Percentiles rank a stretch among this genome's conserved stretches.
These are phyloP conservation scores for Synanthedon vespiformis DNA, from an alignment of 2,888 invertebrate species.

Conservation along the genomic window DNA sequence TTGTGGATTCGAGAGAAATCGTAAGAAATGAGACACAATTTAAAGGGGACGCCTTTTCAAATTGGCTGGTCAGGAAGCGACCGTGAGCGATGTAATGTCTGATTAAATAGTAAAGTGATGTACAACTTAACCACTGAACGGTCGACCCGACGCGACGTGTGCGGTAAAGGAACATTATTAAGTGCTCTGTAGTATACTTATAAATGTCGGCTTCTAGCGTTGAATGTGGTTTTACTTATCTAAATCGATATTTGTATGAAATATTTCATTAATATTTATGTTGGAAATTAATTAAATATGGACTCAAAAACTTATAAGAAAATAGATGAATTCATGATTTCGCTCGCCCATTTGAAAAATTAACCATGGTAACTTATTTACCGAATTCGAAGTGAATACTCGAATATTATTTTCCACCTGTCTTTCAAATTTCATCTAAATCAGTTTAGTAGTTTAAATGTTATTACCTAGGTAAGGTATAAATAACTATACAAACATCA, in stretches of 20 bases:
- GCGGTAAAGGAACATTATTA: background rate
- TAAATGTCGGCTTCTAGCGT: slow-evolving; percentile 1
- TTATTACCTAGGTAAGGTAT: no score
- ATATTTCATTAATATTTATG: no score
- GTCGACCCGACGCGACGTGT: background rate
- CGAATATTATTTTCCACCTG: no score
- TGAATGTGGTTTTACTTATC: background rate
- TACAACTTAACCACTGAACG: slow-evolving; percentile 1
- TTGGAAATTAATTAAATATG: no score
- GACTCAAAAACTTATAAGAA: no score
- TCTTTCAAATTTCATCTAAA: no score
- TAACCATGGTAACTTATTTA: no score
- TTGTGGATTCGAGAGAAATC: slow-evolving; percentile 15
- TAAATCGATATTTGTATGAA: background rate
- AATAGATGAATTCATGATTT: no score
- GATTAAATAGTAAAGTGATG: slow-evolving; percentile 23
- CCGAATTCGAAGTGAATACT: no score
- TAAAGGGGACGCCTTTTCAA: slow-evolving; percentile 17
- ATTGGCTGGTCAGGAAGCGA: slow-evolving; percentile 15
- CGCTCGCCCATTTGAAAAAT: no score
- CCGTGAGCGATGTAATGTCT: slow-evolving; percentile 25
- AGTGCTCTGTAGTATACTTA: background rate
- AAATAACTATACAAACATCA: no score
- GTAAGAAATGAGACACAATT: slow-evolving; percentile 19
- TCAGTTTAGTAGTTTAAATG: no score